phyloP scores from a whole-genome alignment of 2,797 vertebrate genomes.

The Peromyscus attwateri region DNA sequence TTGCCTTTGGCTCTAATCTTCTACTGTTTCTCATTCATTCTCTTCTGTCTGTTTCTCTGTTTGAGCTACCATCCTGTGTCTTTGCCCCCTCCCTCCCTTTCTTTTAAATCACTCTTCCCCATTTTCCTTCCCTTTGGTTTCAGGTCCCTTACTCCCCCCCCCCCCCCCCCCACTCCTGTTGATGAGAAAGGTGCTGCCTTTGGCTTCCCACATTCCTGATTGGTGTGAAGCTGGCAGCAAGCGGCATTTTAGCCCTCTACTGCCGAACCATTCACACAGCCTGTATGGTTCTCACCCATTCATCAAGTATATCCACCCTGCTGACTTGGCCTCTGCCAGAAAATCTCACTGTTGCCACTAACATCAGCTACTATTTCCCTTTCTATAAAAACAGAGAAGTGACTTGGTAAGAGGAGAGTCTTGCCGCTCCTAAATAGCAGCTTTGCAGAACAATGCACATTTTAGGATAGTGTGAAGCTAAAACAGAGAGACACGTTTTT shows the following conservation, averaged over 20 bases:
- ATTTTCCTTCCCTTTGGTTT: background rate
- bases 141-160: background rate
- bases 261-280: background rate
- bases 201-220: background rate
- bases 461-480: slow-evolving; percentile 25
- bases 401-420: background rate
- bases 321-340: background rate
- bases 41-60: background rate
- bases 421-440: background rate
- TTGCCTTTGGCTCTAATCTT: background rate
- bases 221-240: background rate
- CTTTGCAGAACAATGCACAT: background rate
- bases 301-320: background rate
- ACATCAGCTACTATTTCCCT: background rate
- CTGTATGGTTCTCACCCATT: background rate
- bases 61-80: background rate
- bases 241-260: background rate
- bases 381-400: slow-evolving; percentile 24
- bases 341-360: background rate
- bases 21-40: background rate
- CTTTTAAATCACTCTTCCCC: background rate
- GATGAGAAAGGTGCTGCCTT: background rate
- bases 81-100: background rate
- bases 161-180: background rate
- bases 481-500: background rate